Evolutionary conservation across 1,140 invertebrate genomes (phyloP).

Genomic region (Saxidomus purpurata): DNA sequence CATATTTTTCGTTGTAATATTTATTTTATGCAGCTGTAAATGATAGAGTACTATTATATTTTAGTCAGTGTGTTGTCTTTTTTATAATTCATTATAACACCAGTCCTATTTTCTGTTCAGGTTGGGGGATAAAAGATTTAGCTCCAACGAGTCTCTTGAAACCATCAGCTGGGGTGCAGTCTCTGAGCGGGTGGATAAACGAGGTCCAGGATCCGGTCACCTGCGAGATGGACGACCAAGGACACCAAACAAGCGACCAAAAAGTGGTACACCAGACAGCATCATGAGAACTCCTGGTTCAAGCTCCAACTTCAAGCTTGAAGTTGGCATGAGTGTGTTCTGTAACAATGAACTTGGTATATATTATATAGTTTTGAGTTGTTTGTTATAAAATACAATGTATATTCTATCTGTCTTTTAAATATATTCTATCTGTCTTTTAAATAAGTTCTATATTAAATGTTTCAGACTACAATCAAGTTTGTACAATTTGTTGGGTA

Average conservation of each 20-base stretch:
- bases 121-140: constrained; percentile 81
- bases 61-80: too few species aligned
- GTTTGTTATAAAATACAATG: too few species aligned
- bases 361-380: not conserved
- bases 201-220: constrained; percentile 22
- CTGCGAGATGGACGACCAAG: constrained; percentile 54
- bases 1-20: too few species aligned
- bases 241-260: constrained; percentile 54
- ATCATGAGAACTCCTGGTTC: constrained; percentile 80
- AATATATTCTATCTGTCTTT: not conserved
- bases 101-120: constrained; percentile 52
- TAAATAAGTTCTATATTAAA: not conserved
- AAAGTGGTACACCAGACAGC: constrained; percentile 60
- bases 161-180: constrained; percentile 83
- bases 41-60: too few species aligned
- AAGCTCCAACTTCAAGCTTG: constrained; percentile 80
- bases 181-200: constrained; percentile 80
- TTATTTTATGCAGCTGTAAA: too few species aligned
- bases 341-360: constrained; percentile 87
- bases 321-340: constrained; percentile 86
- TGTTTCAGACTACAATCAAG: too few species aligned
- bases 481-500: too few species aligned
- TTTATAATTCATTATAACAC: too few species aligned
- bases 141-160: constrained; percentile 83
- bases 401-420: too few species aligned